Base-by-base conservation (phyloP, 2,797 vertebrate species). In the Hybognathus amarus region DNA sequence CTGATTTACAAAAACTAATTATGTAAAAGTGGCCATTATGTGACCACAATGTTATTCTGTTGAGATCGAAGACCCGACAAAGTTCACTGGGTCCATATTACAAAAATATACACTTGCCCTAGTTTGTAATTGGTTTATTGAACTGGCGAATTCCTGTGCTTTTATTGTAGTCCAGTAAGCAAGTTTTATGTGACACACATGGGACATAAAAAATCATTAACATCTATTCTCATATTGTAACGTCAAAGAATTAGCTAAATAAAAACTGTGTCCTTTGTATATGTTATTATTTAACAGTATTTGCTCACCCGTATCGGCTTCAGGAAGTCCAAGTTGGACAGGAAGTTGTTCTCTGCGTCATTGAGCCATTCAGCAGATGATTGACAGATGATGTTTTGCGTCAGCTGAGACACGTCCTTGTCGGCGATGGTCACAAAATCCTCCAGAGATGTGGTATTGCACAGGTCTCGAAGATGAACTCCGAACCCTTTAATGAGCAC, bases 401-500 rank as follows among this genome's bases (percentile, higher is more conserved):
- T 93, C 80, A 95, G 90, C 18, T 17, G 74, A 4, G 94, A 93
- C 10, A 94, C 90, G 0, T 92, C 93, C 20, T 6, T 91, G 85
- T 97, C 96, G 0, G 92, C 91, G 22, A 96, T 95, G 15, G 85
- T 94, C 74, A 98, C 95, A 85, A 96, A 95, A 66, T 97, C 95
- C 68, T 94, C 94, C 27, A 95, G 88, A 0, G 91, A 91, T 0
- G 96, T 97, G 17, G 85, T 88, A 86, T 96, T 97, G 91, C 98
- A 99, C 73, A 99, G 91, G 89, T 96, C 95, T 85, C 85, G 91
- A 64, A 99, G 91, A 38, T 92, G 95, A 88, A 99, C 95, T 83
- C 95, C 95, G 30, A 96, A 97, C 22, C 98, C 98, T 91, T 95
- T 96, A 13, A 96, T 93, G 89, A 99, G 89, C 36, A 97, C 95